phyloP scores from a whole-genome alignment of 2,113 vertebrate genomes.

The Pygoscelis adeliae region DNA sequence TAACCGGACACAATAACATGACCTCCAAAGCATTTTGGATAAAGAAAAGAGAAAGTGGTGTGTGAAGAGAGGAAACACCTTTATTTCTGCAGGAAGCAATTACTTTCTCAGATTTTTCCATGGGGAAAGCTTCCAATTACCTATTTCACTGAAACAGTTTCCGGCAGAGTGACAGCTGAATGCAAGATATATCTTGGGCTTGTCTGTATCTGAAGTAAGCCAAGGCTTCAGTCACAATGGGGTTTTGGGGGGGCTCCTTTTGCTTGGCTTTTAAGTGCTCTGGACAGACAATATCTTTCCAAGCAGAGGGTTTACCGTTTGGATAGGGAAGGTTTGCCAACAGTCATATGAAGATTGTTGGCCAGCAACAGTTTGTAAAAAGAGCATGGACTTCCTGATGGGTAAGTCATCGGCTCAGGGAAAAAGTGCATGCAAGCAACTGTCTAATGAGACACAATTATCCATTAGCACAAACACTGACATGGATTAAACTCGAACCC shows the following conservation, averaged over 20 bases:
- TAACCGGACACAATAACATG: slow-evolving; percentile 59
- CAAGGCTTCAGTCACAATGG: neutral
- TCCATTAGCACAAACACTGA: neutral
- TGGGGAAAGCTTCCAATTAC: slow-evolving; percentile 54
- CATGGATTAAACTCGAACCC: neutral
- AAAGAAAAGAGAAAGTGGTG: slow-evolving; percentile 58
- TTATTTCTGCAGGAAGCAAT: slow-evolving; percentile 68
- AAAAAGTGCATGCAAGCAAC: neutral
- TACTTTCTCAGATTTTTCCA: slow-evolving; percentile 55
- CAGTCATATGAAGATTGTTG: neutral
- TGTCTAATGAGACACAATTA: neutral
- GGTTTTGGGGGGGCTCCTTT: neutral
- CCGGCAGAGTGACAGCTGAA: slow-evolving; percentile 21
- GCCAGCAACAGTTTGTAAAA: neutral
- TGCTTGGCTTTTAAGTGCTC: neutral
- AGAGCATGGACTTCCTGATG: neutral
- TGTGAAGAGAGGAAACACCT: slow-evolving; percentile 61
- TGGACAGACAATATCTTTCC: neutral
- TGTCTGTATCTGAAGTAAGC: neutral
- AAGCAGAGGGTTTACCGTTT: neutral
- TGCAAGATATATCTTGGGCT: neutral
- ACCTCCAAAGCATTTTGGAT: slow-evolving; percentile 53
- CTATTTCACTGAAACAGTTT: slow-evolving; percentile 22
- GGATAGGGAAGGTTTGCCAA: neutral
- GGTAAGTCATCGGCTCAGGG: neutral